A percentile compares a stretch with the other conserved stretches of the same genome.
phyloP scores from a whole-genome alignment of 2,888 invertebrate species.

The Geotrupes spiniger region DNA sequence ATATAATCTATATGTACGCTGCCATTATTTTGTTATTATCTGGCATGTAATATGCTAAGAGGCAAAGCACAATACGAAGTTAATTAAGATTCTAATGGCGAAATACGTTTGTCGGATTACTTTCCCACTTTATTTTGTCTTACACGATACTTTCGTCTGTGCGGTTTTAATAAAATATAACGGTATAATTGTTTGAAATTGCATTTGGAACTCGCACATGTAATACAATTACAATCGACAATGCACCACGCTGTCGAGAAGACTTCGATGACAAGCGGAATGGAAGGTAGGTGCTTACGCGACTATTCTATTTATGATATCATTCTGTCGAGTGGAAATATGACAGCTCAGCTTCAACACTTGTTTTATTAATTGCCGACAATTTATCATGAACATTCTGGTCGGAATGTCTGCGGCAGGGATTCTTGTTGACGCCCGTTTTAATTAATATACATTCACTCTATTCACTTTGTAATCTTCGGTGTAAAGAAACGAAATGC shows the following conservation, averaged over 20 bases:
- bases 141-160: too few species aligned
- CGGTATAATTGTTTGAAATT: too few species aligned
- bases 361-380: constrained; percentile 22
- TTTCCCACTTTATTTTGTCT: background rate
- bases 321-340: constrained; percentile 10
- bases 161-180: too few species aligned
- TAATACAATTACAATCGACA: too few species aligned
- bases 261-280: too few species aligned
- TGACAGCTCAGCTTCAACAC: constrained; percentile 17
- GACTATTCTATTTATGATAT: constrained; percentile 1
- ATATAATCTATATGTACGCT: background rate
- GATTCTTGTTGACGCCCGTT: constrained; percentile 10
- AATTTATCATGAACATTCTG: constrained; percentile 19
- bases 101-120: constrained; percentile 2
- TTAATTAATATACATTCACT: constrained; percentile 12
- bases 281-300: too few species aligned
- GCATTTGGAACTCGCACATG: too few species aligned
- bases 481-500: too few species aligned
- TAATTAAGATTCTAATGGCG: constrained; percentile 1
- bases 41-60: constrained; percentile 1
- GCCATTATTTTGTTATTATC: constrained; percentile 2
- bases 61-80: constrained; percentile 1
- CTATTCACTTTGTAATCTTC: background rate
- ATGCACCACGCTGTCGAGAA: too few species aligned
- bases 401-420: background rate